Percentiles rank a stretch among this genome's conserved stretches.
Conservation (phyloP, 2,888 invertebrate species). For the Hydraecia micacea region DNA sequence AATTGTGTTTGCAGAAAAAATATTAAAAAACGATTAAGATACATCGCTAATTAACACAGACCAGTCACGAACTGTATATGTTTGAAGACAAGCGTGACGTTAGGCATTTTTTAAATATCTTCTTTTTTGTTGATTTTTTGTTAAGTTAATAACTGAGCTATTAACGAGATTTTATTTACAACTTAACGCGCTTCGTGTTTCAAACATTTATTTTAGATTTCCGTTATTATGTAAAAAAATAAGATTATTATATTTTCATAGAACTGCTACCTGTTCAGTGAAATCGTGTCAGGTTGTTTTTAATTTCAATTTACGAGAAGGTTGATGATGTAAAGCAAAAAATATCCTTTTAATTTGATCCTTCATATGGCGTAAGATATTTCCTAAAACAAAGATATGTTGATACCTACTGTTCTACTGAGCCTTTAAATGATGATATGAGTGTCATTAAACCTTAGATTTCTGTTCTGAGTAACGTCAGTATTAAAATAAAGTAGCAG, state of each 20-base stretch:
- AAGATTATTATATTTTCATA: conserved; percentile 32
- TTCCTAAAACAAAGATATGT: background rate
- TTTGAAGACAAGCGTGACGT: conserved; percentile 25
- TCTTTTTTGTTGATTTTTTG: conserved; percentile 38
- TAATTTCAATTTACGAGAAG: conserved; percentile 4
- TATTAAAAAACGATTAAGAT: conserved; percentile 55
- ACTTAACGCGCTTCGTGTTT: conserved; percentile 42
- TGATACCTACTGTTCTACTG: background rate
- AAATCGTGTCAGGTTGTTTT: conserved; percentile 38
- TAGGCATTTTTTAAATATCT: conserved; percentile 24
- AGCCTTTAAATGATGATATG: background rate
- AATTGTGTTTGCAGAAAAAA: conserved; percentile 32
- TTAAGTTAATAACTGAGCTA: conserved; percentile 34
- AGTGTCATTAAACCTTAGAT: background rate
- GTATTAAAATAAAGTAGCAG: background rate
- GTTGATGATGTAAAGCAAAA: conserved; percentile 5
- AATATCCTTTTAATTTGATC: background rate
- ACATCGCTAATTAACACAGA: conserved; percentile 53
- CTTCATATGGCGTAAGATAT: background rate
- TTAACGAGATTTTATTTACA: conserved; percentile 45
- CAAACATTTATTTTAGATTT: conserved; percentile 49
- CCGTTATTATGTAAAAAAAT: conserved; percentile 52
- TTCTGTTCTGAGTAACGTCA: background rate
- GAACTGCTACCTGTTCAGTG: conserved; percentile 45
- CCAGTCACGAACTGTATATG: conserved; percentile 49